phyloP scores from a whole-genome alignment of 35 echinoderm and acorn worm genomes.

The Patiria miniata region DNA sequence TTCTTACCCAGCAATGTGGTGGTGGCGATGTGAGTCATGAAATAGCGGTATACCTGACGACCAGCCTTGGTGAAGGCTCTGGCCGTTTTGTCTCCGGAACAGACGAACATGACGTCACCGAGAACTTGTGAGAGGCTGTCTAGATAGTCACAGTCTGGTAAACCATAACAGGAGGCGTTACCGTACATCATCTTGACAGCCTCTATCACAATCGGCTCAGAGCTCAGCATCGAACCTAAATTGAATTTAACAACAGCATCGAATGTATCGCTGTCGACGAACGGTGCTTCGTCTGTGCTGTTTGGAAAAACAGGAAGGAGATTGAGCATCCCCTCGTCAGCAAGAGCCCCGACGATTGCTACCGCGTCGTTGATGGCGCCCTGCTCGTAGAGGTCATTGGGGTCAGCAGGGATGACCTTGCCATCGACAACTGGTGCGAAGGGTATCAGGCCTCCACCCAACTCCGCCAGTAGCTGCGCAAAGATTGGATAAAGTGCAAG shows the following conservation, averaged over 20 bases:
- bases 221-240: too few relatives aligned
- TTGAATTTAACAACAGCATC: too few relatives aligned
- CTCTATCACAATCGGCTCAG: too few relatives aligned
- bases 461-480: too few relatives aligned
- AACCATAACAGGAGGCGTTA: too few relatives aligned
- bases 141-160: too few relatives aligned
- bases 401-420: background rate
- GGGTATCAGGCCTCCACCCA: background rate
- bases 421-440: background rate
- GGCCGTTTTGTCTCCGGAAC: background rate
- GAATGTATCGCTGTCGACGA: too few relatives aligned
- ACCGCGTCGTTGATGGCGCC: constrained; percentile 9
- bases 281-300: background rate
- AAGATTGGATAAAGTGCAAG: too few relatives aligned
- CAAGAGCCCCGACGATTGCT: background rate
- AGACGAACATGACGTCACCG: background rate
- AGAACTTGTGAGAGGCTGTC: too few relatives aligned
- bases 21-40: background rate
- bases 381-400: background rate
- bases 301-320: too few relatives aligned
- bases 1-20: background rate
- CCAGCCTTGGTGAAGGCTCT: background rate
- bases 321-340: background rate
- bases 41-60: background rate
- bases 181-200: too few relatives aligned